A percentile compares a stretch with the other conserved stretches of the same genome.
Evolutionary conservation across 2,797 vertebrate genomes (phyloP).

Genomic region (Bradypodion ventrale): DNA sequence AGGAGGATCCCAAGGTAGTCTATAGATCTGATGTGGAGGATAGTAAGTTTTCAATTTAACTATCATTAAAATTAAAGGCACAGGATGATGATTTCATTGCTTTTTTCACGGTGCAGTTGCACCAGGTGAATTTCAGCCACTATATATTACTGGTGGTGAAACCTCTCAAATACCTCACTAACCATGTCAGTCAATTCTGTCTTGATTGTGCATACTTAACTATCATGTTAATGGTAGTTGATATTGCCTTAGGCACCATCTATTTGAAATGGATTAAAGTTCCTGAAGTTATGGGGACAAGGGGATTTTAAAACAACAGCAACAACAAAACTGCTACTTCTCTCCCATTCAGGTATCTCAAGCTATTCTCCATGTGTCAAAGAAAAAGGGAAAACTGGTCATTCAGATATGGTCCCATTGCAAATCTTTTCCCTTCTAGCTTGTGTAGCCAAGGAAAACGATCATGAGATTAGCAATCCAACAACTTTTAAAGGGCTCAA

Average conservation of each 20-base stretch:
- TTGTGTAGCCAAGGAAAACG: neutral
- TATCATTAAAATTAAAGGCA: no score
- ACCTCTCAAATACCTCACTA: no score
- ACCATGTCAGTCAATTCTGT: no score
- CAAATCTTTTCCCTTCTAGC: neutral
- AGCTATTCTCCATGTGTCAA: conserved; percentile 12
- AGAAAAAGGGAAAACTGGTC: neutral
- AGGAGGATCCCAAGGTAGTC: no score
- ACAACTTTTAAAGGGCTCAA: neutral
- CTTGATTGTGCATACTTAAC: no score
- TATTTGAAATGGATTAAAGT: neutral
- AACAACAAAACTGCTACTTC: conserved; percentile 15
- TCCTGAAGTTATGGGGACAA: neutral
- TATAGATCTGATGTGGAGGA: no score
- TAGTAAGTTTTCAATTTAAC: no score
- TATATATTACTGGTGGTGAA: no score
- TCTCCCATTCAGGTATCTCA: conserved; percentile 23
- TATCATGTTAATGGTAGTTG: neutral
- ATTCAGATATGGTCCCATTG: neutral
- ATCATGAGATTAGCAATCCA: neutral
- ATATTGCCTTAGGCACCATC: neutral
- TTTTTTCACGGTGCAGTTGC: no score
- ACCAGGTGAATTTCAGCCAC: no score
- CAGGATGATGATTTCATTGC: no score
- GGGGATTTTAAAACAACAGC: neutral